These are phyloP conservation scores for Quadroppia sp. DNA, from an alignment of 2,888 invertebrate genomes.

Conservation along the genomic window DNA sequence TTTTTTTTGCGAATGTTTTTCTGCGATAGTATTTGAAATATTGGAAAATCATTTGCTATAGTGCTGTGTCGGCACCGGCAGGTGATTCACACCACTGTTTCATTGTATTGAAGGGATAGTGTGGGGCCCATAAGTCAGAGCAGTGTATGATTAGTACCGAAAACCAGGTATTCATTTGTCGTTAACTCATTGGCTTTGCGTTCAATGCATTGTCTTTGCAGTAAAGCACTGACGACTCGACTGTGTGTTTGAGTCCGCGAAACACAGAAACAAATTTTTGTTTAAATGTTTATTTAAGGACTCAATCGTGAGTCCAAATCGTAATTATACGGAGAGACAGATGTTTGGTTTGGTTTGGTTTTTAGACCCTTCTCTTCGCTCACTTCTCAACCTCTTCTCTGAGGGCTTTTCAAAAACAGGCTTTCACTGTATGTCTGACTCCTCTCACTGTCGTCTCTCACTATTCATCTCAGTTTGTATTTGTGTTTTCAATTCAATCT, in stretches of 20 bases:
- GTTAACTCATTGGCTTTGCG: background rate
- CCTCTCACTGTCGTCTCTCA: constrained; percentile 3
- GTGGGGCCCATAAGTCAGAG: background rate
- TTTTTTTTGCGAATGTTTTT: constrained; percentile 18
- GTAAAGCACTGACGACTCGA: constrained; percentile 6
- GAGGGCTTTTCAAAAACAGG: constrained; percentile 9
- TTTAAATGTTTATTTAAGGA: constrained; percentile 37
- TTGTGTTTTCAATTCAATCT: constrained; percentile 2
- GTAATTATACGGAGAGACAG: constrained; percentile 35
- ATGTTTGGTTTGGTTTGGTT: constrained; percentile 25
- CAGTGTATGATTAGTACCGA: constrained; percentile 6
- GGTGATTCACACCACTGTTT: constrained; percentile 16
- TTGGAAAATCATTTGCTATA: background rate
- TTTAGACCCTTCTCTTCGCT: background rate
- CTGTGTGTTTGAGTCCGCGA: constrained; percentile 22
- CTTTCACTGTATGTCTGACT: background rate
- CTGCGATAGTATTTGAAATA: background rate
- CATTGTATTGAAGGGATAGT: background rate
- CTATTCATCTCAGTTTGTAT: background rate
- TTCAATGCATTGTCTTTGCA: background rate
- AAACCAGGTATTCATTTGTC: constrained; percentile 34
- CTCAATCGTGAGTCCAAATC: constrained; percentile 1
- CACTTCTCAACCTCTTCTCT: background rate
- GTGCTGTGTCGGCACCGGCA: constrained; percentile 8
- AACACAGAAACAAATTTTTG: background rate